Base-by-base conservation (phyloP, 2,797 vertebrate species). In the Tokudaia muenninki region DNA sequence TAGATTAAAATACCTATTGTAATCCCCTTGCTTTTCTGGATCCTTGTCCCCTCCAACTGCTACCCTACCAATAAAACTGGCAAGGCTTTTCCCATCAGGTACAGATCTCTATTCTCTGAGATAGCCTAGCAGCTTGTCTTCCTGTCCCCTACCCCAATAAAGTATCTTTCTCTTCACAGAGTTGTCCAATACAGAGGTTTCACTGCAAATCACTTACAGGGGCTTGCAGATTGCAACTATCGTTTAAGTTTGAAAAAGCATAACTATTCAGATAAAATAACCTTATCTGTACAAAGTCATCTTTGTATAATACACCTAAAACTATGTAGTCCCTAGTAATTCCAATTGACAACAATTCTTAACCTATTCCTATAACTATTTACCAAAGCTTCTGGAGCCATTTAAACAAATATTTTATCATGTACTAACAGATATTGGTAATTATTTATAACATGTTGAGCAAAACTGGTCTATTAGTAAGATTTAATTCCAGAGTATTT, bases 401-500 rank as follows among this genome's bases (percentile, higher is more conserved):
- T 89, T 61, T 93, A 57, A 83, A 59, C 57, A 84, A 89, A 93
- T 82, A 26, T 41, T 83, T 59, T 29, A 74, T 82, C 57, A 90
- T 89, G 83, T n/a, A 67, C 89, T 57, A 70, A 65, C 47, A 95
- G 11, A 81, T 2, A 29, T 31, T 86, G 75, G 0, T 79, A 65
- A 57, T 44, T 87, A 92, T 89, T 95, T 93, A 93, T 3, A 17
- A 29, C 19, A 29, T 22, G 12, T 59, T 6, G 72, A 96, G 55
- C 11, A 83, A n/a, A 7, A 14, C 61, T 80, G 10, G 14, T 91
- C 65, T 17, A 57, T 95, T 44, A 86, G 59, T 0, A 92, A 83
- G n/a, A 97, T 97, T 92, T 93, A 96, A 94, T 75, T 95, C 94
- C 87, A 50, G 94, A 77, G 10, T 96, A 97, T 97, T 98, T 99